Conservation (phyloP, 2,797 vertebrate genomes). For the Helarctos malayanus region DNA sequence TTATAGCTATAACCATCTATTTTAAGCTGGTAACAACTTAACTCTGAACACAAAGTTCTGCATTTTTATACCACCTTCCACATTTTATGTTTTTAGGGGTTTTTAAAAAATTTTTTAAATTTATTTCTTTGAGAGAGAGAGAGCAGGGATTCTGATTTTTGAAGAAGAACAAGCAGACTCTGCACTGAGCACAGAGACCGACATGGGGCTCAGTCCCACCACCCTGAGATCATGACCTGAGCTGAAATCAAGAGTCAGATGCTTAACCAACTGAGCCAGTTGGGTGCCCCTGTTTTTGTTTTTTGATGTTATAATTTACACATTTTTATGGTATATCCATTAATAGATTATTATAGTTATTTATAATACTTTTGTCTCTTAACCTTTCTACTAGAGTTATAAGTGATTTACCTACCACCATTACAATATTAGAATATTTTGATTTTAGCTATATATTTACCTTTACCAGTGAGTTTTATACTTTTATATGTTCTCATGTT, state of each 20-base stretch:
- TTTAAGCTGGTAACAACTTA: background rate
- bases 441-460: background rate
- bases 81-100: background rate
- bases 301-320: background rate
- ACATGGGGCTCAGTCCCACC: background rate
- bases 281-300: background rate
- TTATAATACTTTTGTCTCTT: background rate
- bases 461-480: background rate
- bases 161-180: background rate
- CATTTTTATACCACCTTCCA: background rate
- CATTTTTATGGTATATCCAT: background rate
- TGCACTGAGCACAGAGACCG: background rate
- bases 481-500: background rate
- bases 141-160: too few relatives aligned
- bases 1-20: background rate
- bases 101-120: background rate
- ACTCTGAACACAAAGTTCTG: background rate
- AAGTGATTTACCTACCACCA: background rate
- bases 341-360: background rate
- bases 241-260: background rate
- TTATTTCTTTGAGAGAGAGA: background rate
- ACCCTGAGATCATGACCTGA: background rate
- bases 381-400: background rate
- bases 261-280: background rate
- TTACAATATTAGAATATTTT: background rate